Base-by-base conservation (phyloP, 2,797 vertebrate genomes). In the Sus cebifrons region DNA sequence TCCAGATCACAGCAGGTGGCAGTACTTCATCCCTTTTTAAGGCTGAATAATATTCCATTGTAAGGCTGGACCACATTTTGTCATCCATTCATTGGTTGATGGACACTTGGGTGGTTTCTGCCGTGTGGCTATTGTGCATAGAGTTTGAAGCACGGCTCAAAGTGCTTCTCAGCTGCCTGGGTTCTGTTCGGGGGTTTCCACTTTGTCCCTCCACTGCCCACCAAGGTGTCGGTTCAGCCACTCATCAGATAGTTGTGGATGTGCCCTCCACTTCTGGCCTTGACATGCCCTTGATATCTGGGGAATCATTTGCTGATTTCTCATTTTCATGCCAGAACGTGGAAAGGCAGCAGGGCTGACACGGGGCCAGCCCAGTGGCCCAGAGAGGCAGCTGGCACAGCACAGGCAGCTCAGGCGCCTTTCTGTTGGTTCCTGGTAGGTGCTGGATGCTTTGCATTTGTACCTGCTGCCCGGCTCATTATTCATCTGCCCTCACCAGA, bases 1-100 rank as follows among this genome's bases (percentile, higher is more conserved):
- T 12, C 2, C 18, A 0, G 0, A 12, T 29, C 0, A 12, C 58
- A 49, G 29, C 14, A 0, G 14, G 10, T 4, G 1, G 65, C 11
- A 0, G 13, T 5, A 0, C 44, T 6, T 54, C 3, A 2, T 29
- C 27, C 10, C 4, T 89, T 89, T 58, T 58, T 18, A 2, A 12
- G 84, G 75, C 75, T 49, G 58, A 21, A 10, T 56, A 54, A 2
- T 74, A 25, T 58, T 82, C 86, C 56, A 1, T 12, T 0, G 17
- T 8, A 2, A 6, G 32, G 29, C 0, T 17, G 1, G 2, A 12
- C n/a, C 11, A 11, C 54, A 2, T 49, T 49, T 27, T 32, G 36
- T 62, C 70, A 27, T 54, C 54, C 1, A 1, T 60, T 44, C 49
- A 18, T 58, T 18, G 86, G 27, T 13, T 11, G 68, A 3, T 21